Base-by-base conservation (phyloP, 2,797 vertebrate genomes). In the Xenopus petersii region DNA sequence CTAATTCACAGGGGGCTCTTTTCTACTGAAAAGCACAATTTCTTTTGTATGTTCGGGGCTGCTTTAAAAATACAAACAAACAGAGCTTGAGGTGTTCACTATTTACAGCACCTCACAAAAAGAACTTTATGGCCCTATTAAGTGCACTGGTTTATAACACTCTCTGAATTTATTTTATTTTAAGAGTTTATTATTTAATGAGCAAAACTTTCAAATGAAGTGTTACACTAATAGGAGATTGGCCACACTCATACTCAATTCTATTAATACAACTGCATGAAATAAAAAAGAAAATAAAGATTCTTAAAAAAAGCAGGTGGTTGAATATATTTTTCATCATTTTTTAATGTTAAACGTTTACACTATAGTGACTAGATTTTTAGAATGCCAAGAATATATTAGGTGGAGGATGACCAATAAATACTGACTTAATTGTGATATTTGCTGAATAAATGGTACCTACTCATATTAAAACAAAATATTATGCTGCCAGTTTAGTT, bases 101-200 rank as follows among this genome's bases (percentile, higher is more conserved):
- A 64, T 70, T 78, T 79, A 55, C 67, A 70, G 71, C 71, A 79
- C 67, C 71, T 79, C 67, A 74, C 71, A 79, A 79, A 42, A 74
- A 79, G 15, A 26, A 42, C 49, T 74, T 79, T 79, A 74, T 21
- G 15, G 65, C 30, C 67, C 68, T 66, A 60, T 79, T 74, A 79
- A 79, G 61, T 74, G 64, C 59, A 46, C 54, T 61, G 77, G 68
- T 79, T 79, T 74, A 74, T 70, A 61, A 79, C 62, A 59, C 71
- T 55, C 71, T 60, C 26, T 24, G 48, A 79, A 74, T 73, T 70
- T 58, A 69, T 73, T 70, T 73, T 69, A 69, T 64, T 73, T 72
- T 64, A 51, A 68, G 49, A 46, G 51, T 42, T 66, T 70, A 79
- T 65, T 79, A 74, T 79, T 79, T 65, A 65, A 74, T 68, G 69